Evolutionary conservation across 2,113 vertebrate species (phyloP).

Genomic region (Gadus chalcogrammus): DNA sequence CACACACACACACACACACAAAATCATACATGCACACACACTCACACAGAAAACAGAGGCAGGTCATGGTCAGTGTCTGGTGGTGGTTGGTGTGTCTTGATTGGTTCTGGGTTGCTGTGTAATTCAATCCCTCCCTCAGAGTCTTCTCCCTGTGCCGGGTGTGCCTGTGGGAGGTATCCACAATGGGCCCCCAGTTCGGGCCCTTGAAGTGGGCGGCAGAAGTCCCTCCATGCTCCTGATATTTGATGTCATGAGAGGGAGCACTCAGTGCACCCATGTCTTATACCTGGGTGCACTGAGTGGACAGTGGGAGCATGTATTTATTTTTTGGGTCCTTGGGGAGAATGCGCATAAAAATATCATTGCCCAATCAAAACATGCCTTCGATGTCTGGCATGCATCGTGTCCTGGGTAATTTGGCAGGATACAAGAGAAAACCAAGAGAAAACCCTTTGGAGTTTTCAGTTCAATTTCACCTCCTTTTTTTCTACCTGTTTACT

Average conservation of each 20-base stretch:
- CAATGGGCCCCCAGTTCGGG: constrained; percentile 50
- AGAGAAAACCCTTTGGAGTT: constrained; percentile 42
- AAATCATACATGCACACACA: too few relatives aligned
- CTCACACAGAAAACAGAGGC: constrained; percentile 28
- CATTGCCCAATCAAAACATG: constrained; percentile 65
- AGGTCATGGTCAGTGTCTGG: constrained; percentile 41
- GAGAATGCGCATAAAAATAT: constrained; percentile 48
- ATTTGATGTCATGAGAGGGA: constrained; percentile 41
- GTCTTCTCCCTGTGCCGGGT: constrained; percentile 64
- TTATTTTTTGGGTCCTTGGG: constrained; percentile 33
- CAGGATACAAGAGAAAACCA: too few relatives aligned
- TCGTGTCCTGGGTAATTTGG: constrained; percentile 56
- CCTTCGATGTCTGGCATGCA: constrained; percentile 61
- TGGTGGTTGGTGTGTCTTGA: too few relatives aligned
- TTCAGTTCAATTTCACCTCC: constrained; percentile 32
- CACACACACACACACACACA: too few relatives aligned
- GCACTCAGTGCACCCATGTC: constrained; percentile 32
- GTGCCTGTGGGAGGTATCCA: constrained; percentile 61
- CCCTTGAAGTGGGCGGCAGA: constrained; percentile 51
- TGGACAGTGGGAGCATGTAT: not conserved
- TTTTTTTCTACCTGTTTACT: constrained; percentile 52
- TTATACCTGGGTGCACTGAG: too few relatives aligned
- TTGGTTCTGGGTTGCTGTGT: constrained; percentile 52
- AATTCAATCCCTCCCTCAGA: constrained; percentile 61
- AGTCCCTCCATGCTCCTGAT: constrained; percentile 39